phyloP scores from a whole-genome alignment of 2,113 vertebrate genomes.

The Amazona vittata region DNA sequence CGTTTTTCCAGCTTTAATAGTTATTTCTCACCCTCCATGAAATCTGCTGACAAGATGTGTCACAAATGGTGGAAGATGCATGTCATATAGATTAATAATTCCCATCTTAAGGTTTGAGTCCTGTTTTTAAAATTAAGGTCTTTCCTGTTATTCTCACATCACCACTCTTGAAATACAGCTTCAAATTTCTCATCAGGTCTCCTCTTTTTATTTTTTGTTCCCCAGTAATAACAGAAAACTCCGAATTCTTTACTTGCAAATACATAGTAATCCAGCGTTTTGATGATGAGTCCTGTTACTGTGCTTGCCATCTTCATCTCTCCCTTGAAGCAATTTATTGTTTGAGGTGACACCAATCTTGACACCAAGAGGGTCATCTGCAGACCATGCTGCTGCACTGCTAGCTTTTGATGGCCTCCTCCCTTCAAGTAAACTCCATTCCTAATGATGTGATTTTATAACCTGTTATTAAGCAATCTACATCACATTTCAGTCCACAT shows the following conservation, averaged over 20 bases:
- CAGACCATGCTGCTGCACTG: neutral
- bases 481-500: constrained; percentile 26
- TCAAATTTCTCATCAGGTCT: neutral
- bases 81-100: neutral
- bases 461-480: constrained; percentile 33
- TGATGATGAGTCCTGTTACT: neutral
- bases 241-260: neutral
- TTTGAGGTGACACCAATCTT: neutral
- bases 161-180: neutral
- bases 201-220: neutral
- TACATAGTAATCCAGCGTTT: neutral
- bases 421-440: neutral
- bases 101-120: neutral
- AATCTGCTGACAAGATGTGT: neutral
- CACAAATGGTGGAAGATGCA: neutral
- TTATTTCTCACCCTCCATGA: neutral
- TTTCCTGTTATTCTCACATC: neutral
- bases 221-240: neutral
- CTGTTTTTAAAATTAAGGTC: neutral
- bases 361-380: neutral
- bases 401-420: neutral
- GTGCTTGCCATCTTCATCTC: neutral
- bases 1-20: neutral
- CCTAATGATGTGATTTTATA: neutral
- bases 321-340: constrained; percentile 15